phyloP scores from a whole-genome alignment of 2,888 invertebrate species.

The Acrobasis consociella region DNA sequence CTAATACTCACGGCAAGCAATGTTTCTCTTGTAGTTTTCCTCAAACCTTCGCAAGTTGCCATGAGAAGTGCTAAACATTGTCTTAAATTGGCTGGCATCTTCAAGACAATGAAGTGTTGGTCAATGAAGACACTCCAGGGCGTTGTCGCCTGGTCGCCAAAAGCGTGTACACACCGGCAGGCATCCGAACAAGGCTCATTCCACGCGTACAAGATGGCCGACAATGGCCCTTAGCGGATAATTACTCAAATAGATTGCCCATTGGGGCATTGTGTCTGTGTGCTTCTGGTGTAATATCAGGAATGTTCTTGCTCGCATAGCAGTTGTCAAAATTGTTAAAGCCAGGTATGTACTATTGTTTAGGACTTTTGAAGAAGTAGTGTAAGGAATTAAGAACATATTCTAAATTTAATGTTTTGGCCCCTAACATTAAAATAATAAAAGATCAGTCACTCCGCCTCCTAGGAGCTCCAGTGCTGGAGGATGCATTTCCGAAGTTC shows the following conservation, averaged over 20 bases:
- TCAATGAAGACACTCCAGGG: constrained; percentile 62
- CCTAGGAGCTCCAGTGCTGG: no score
- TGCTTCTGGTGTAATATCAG: constrained; percentile 62
- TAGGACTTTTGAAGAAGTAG: background rate
- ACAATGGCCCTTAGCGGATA: constrained; percentile 81
- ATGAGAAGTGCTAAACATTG: constrained; percentile 26
- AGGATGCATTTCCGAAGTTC: no score
- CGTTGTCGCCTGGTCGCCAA: constrained; percentile 61
- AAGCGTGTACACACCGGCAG: constrained; percentile 69
- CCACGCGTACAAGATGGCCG: constrained; percentile 78
- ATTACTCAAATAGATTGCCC: constrained; percentile 83
- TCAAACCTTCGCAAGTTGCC: background rate
- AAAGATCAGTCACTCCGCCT: no score
- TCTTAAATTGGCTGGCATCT: constrained; percentile 45
- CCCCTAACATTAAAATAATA: no score
- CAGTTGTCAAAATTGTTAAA: constrained; percentile 17
- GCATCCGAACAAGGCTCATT: constrained; percentile 78
- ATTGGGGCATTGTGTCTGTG: constrained; percentile 78
- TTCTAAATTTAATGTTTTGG: no score
- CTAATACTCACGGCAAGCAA: no score
- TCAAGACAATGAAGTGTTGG: constrained; percentile 58
- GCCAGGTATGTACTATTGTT: background rate
- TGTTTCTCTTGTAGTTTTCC: background rate
- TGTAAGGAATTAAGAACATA: no score
- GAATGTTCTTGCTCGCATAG: constrained; percentile 47